These are phyloP conservation scores for Gnathonemus longibarbis DNA, from an alignment of 2,113 vertebrate genomes.

Conservation along the genomic window DNA sequence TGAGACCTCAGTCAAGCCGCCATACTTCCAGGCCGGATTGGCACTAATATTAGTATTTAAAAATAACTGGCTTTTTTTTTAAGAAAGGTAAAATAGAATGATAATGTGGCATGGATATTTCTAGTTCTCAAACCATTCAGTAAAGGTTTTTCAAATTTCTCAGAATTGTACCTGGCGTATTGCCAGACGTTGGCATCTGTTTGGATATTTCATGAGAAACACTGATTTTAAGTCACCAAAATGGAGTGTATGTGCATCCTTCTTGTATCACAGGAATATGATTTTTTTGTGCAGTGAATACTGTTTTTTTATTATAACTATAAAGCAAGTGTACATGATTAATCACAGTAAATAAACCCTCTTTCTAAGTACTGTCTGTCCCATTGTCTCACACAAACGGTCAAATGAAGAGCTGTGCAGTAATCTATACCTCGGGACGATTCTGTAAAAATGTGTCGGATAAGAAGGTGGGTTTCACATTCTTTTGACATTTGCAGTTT, in stretches of 20 bases:
- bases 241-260: not conserved
- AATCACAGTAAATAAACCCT: not conserved
- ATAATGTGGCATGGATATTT: not conserved
- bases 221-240: not conserved
- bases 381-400: not conserved
- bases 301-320: not conserved
- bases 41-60: not conserved
- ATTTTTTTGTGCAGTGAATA: not conserved
- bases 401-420: not conserved
- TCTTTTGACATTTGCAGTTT: not conserved
- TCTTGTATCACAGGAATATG: not conserved
- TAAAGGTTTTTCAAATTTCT: not conserved
- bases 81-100: not conserved
- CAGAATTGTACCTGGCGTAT: not conserved
- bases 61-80: not conserved
- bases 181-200: not conserved
- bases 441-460: not conserved
- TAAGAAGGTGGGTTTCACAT: not conserved
- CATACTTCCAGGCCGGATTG: not conserved
- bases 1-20: not conserved
- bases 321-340: not conserved
- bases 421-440: not conserved
- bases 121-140: not conserved
- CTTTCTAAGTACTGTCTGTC: not conserved
- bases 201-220: not conserved